Percentiles rank a stretch among this genome's conserved stretches.
These are phyloP conservation scores for Napeogenes sylphis DNA, from an alignment of 2,888 invertebrate genomes.

Conservation along the genomic window DNA sequence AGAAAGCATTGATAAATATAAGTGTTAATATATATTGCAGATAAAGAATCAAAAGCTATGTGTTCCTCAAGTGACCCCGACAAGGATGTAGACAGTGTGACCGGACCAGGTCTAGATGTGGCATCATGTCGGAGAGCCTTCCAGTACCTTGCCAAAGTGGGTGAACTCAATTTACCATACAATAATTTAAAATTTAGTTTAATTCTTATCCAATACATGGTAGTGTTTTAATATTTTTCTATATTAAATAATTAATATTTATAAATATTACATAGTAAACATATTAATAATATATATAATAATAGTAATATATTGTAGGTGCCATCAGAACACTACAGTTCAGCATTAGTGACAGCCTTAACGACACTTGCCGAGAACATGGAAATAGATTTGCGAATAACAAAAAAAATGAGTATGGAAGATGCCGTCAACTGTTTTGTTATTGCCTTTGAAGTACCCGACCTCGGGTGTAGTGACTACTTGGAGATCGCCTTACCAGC, in stretches of 20 bases:
- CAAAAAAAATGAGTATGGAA: constrained; percentile 68
- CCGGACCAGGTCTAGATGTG: constrained; percentile 82
- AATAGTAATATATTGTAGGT: constrained; percentile 43
- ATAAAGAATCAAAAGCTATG: constrained; percentile 64
- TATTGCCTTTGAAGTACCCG: constrained; percentile 88
- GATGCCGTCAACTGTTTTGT: constrained; percentile 80
- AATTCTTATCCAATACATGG: not conserved
- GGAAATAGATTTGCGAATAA: constrained; percentile 82
- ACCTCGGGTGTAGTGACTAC: constrained; percentile 85
- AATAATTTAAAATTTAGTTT: not conserved
- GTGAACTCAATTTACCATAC: constrained; percentile 26
- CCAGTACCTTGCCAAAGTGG: constrained; percentile 69
- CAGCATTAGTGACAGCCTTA: constrained; percentile 85
- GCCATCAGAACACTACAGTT: constrained; percentile 71
- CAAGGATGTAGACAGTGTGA: constrained; percentile 89
- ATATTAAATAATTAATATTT: too few relatives aligned
- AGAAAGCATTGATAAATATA: not conserved
- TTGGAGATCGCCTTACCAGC: constrained; percentile 89
- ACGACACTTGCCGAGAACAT: constrained; percentile 84
- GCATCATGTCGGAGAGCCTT: constrained; percentile 84
- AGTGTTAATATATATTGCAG: constrained; percentile 37
- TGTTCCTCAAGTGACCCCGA: constrained; percentile 82
- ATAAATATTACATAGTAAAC: too few relatives aligned
- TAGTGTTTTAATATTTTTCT: too few relatives aligned
- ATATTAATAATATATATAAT: too few relatives aligned